A percentile compares a stretch with the other conserved stretches of the same genome.
Evolutionary conservation across 1,140 invertebrate genomes (phyloP).

Genomic region (Chymomyza costata): DNA sequence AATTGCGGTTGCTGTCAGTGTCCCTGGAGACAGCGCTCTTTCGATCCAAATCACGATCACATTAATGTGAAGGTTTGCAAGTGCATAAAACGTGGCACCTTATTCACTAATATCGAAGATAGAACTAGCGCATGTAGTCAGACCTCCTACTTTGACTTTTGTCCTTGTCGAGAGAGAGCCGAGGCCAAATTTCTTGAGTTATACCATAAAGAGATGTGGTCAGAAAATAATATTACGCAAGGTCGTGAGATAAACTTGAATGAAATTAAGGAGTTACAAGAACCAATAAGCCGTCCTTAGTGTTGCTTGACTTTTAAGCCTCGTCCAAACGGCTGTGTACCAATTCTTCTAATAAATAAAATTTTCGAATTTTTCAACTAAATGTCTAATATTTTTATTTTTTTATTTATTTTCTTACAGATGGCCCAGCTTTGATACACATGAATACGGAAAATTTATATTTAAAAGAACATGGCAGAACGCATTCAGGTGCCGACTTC

Average conservation of each 20-base stretch:
- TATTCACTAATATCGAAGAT: conserved; percentile 45
- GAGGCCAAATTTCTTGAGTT: conserved; percentile 62
- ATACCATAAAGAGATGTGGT: conserved; percentile 55
- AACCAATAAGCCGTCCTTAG: not conserved
- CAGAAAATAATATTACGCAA: conserved; percentile 10
- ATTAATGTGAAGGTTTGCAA: conserved; percentile 60
- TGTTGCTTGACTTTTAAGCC: not conserved
- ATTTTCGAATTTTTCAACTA: conserved; percentile 3
- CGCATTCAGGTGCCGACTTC: conserved; percentile 16
- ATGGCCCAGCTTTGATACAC: conserved; percentile 56
- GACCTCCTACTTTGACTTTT: conserved; percentile 61
- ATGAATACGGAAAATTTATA: conserved; percentile 38
- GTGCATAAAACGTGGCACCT: conserved; percentile 49
- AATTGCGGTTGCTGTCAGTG: conserved; percentile 70
- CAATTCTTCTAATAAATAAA: conserved; percentile 26
- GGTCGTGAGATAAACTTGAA: conserved; percentile 36
- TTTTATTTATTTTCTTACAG: conserved; percentile 16
- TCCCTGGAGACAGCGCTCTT: conserved; percentile 43
- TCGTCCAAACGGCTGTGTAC: conserved; percentile 15
- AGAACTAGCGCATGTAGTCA: conserved; percentile 43
- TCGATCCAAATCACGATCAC: conserved; percentile 27
- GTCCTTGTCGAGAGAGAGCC: conserved; percentile 65
- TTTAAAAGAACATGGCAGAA: no score
- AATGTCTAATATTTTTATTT: conserved; percentile 8
- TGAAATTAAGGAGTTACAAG: conserved; percentile 40